Evolutionary conservation across 2,888 invertebrate species (phyloP).

Genomic region (Chalcosyrphus nemorum): DNA sequence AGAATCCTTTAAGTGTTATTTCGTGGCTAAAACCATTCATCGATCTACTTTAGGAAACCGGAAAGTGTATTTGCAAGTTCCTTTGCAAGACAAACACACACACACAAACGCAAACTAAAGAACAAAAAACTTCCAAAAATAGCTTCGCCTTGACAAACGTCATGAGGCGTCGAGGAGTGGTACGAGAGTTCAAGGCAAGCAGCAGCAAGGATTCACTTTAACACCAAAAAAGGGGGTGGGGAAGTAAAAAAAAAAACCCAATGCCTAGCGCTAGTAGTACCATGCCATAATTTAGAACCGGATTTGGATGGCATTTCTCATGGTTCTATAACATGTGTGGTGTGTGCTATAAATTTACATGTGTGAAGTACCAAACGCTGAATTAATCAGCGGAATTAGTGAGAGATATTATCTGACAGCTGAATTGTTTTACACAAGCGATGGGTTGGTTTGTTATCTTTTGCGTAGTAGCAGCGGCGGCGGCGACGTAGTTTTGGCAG

Average conservation of each 20-base stretch:
- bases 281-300: conserved; percentile 46
- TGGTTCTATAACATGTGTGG: not conserved
- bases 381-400: conserved; percentile 52
- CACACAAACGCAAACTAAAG: not conserved
- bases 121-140: conserved; percentile 33
- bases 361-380: conserved; percentile 28
- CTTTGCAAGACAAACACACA: conserved; percentile 12
- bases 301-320: conserved; percentile 37
- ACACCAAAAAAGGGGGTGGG: too few species aligned
- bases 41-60: conserved; percentile 28
- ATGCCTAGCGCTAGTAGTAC: not conserved
- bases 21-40: conserved; percentile 35
- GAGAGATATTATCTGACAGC: conserved; percentile 44
- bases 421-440: conserved; percentile 20
- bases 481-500: too few species aligned
- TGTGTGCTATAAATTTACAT: conserved; percentile 33
- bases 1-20: conserved; percentile 36
- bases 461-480: too few species aligned
- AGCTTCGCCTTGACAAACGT: not conserved
- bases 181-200: conserved; percentile 35
- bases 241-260: too few species aligned
- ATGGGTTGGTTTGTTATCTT: not conserved
- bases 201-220: not conserved
- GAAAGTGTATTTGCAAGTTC: conserved; percentile 40
- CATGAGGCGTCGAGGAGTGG: not conserved